A percentile compares a stretch with the other conserved stretches of the same genome.
Conservation (phyloP, 1,140 invertebrate species). For the Drosophila santomea region DNA sequence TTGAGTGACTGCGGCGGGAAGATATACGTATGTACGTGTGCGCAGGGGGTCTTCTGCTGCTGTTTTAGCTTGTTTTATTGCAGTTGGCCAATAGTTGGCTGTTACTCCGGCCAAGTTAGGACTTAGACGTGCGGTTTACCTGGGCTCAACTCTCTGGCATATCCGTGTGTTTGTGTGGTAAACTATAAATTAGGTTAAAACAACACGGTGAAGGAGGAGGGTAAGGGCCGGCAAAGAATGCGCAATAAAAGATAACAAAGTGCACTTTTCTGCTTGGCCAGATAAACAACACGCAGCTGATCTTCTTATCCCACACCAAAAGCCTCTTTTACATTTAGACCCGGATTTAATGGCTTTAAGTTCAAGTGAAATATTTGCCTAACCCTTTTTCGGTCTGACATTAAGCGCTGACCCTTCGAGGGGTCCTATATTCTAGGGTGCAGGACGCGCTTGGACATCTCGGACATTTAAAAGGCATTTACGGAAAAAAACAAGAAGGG, state of each 20-base stretch:
- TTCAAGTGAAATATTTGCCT: constrained; percentile 77
- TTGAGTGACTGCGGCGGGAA: constrained; percentile 64
- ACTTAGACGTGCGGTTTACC: constrained; percentile 70
- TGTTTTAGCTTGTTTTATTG: constrained; percentile 76
- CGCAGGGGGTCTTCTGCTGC: constrained; percentile 12
- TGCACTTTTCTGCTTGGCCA: constrained; percentile 75
- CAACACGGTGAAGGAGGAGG: constrained; percentile 38
- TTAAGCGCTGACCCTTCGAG: constrained; percentile 33
- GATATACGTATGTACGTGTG: background rate
- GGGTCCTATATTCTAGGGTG: background rate
- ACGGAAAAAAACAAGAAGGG: constrained; percentile 13
- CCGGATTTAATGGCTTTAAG: constrained; percentile 77
- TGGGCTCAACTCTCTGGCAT: constrained; percentile 24
- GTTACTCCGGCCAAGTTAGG: constrained; percentile 15
- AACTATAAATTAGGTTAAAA: constrained; percentile 83
- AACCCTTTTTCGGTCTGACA: constrained; percentile 56
- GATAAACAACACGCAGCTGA: constrained; percentile 51
- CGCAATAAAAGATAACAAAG: constrained; percentile 84
- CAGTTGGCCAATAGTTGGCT: constrained; percentile 71
- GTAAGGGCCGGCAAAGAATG: constrained; percentile 53
- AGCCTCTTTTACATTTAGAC: constrained; percentile 14
- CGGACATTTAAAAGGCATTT: constrained; percentile 57
- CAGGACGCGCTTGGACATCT: constrained; percentile 12
- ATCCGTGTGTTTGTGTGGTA: constrained; percentile 52
- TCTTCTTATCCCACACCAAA: constrained; percentile 24